Evolutionary conservation across 1,140 invertebrate genomes (phyloP).

Genomic region (Drosophila tropicalis): DNA sequence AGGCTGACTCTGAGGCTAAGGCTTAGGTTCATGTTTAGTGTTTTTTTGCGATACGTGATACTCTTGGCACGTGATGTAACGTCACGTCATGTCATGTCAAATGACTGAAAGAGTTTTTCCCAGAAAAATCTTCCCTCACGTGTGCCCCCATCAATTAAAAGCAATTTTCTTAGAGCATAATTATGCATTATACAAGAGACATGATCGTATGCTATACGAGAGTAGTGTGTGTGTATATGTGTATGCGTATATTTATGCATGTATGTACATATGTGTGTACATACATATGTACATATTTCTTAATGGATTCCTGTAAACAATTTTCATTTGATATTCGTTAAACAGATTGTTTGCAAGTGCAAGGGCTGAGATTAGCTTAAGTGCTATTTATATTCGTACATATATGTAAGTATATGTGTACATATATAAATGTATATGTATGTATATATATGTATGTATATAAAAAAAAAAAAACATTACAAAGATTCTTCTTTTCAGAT

Average conservation of each 20-base stretch:
- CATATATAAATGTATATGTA: neutral
- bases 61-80: constrained; percentile 64
- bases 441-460: constrained; percentile 15
- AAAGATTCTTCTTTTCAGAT: constrained; percentile 53
- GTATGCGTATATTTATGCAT: constrained; percentile 25
- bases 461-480: constrained; percentile 35
- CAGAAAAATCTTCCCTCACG: constrained; percentile 47
- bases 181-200: constrained; percentile 58
- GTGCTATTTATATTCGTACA: constrained; percentile 42
- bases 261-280: constrained; percentile 14
- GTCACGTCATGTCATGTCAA: constrained; percentile 26
- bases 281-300: constrained; percentile 35
- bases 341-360: constrained; percentile 44
- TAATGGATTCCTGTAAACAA: constrained; percentile 67
- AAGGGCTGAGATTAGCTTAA: constrained; percentile 51
- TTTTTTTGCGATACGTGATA: constrained; percentile 12
- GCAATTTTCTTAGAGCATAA: constrained; percentile 47
- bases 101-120: constrained; percentile 39
- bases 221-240: constrained; percentile 6
- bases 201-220: constrained; percentile 32
- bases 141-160: constrained; percentile 47
- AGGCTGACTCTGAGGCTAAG: too few species aligned
- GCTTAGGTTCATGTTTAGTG: too few species aligned
- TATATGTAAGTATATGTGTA: constrained; percentile 18
- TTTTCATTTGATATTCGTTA: constrained; percentile 56